Percentiles rank a stretch among this genome's conserved stretches.
Evolutionary conservation across 2,113 vertebrate species (phyloP).

Genomic region (Paralichthys olivaceus): DNA sequence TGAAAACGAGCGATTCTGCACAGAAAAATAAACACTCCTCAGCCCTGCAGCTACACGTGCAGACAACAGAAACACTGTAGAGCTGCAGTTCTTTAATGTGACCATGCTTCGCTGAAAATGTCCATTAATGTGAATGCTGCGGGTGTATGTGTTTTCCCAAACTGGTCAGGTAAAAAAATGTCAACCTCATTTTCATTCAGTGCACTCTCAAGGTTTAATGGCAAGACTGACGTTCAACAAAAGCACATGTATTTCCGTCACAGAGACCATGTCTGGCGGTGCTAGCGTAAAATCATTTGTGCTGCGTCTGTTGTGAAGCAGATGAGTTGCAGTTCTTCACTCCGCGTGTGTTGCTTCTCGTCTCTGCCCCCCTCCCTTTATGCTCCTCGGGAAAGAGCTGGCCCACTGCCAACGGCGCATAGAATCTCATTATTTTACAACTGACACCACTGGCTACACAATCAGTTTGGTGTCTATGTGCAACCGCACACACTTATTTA

Average conservation of each 20-base stretch:
- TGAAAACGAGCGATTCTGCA: conserved; percentile 20
- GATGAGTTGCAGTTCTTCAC: conserved; percentile 66
- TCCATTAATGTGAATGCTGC: conserved; percentile 20
- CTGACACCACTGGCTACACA: conserved; percentile 20
- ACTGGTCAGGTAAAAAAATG: conserved; percentile 32
- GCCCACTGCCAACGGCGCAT: conserved; percentile 51
- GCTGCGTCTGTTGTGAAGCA: conserved; percentile 56
- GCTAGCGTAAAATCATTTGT: conserved; percentile 42
- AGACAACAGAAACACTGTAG: conserved; percentile 26
- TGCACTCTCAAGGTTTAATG: conserved; percentile 7
- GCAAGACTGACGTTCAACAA: conserved; percentile 28
- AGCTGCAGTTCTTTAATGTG: conserved; percentile 18
- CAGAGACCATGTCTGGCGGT: conserved; percentile 38
- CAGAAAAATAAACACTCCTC: conserved; percentile 32
- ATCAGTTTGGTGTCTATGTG: conserved; percentile 24
- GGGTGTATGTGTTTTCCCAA: conserved; percentile 27
- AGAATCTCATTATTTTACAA: conserved; percentile 71
- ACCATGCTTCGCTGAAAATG: conserved; percentile 37
- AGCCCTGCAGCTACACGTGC: conserved; percentile 29
- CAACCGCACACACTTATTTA: conserved; percentile 9
- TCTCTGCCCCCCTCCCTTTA: conserved; percentile 37
- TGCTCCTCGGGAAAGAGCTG: conserved; percentile 51
- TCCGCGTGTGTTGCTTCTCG: conserved; percentile 42
- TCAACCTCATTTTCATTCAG: conserved; percentile 34
- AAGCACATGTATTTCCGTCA: conserved; percentile 28